Conservation (phyloP, 2,888 invertebrate species). For the Mythimna lalbum region DNA sequence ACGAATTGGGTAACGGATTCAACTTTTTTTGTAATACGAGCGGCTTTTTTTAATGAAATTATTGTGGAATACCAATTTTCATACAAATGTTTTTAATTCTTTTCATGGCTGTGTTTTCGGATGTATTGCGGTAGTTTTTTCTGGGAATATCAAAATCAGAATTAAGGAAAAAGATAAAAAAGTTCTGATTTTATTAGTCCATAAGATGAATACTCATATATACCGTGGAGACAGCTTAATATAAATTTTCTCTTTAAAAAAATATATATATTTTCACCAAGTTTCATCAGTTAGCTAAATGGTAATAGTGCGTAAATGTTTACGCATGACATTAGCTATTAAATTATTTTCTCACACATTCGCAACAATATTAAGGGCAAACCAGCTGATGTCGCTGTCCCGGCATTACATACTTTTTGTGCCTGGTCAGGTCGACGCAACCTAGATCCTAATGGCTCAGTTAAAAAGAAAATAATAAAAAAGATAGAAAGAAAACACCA, state of each 20-base stretch:
- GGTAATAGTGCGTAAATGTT: no score
- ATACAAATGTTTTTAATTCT: constrained; percentile 42
- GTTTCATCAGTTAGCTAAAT: background rate
- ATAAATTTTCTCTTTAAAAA: background rate
- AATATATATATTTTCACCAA: background rate
- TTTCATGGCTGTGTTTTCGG: background rate
- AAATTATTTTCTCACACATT: no score
- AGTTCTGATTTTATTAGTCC: background rate
- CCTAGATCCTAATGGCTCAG: no score
- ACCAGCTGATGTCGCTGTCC: no score
- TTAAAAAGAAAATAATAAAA: no score
- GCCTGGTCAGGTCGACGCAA: no score
- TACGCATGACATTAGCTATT: no score
- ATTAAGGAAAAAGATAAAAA: constrained; percentile 1
- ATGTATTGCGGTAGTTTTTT: constrained; percentile 19
- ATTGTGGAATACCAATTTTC: constrained; percentile 45
- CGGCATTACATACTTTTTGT: no score
- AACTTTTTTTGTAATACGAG: constrained; percentile 37
- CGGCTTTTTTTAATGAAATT: constrained; percentile 39
- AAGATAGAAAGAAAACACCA: no score
- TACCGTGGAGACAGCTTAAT: background rate
- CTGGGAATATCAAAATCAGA: constrained; percentile 25
- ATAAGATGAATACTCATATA: background rate
- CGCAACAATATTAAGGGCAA: no score
- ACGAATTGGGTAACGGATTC: constrained; percentile 30